Base-by-base conservation (phyloP, 2,888 invertebrate genomes). In the Drosophila lacicola region DNA sequence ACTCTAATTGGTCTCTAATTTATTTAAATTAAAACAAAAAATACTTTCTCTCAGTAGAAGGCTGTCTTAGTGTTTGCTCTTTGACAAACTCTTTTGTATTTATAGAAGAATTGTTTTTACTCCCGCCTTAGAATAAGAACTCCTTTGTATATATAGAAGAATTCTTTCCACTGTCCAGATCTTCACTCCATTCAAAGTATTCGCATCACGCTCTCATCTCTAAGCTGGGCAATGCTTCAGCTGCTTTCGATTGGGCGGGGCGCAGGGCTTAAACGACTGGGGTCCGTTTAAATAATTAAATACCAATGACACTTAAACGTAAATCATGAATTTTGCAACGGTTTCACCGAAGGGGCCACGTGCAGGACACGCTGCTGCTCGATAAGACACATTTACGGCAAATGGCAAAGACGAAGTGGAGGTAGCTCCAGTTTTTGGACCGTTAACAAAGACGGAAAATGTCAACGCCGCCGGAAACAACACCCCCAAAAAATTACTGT, bases 231-330 rank as follows among this genome's bases (percentile, higher is more conserved):
- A 51, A 69, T 68, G 55, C 69, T 65, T 76, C 58, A 65, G 51
- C 57, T 61, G 33, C 17, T 29, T 29, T 50, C 21, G 51, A 47
- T 33, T n/a, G 41, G 34, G 45, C 17, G 9, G 45, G 10, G 46
- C 14, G 42, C 60, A 65, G 17, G 17, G 69, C 76, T 86, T 83
- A 82, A 82, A 67, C 81, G 82, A 86, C 82, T 76, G 72, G 69
- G 75, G 69, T 44, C 54, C 73, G 70, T 70, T 74, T 86, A 78
- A 86, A 86, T 86, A 86, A 88, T 88, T 86, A 83, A 86, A 76
- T 67, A 85, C 75, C 86, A 86, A 86, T 86, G 85, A 86, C 85
- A 86, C 85, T 86, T 86, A 79, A 86, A 88, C 80, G 86, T 86
- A 86, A 86, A 86, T 88, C 88, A 86, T 86, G 86, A 88, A 88